Conservation (phyloP, 2,888 invertebrate genomes). For the Aphidoletes aphidimyza region DNA sequence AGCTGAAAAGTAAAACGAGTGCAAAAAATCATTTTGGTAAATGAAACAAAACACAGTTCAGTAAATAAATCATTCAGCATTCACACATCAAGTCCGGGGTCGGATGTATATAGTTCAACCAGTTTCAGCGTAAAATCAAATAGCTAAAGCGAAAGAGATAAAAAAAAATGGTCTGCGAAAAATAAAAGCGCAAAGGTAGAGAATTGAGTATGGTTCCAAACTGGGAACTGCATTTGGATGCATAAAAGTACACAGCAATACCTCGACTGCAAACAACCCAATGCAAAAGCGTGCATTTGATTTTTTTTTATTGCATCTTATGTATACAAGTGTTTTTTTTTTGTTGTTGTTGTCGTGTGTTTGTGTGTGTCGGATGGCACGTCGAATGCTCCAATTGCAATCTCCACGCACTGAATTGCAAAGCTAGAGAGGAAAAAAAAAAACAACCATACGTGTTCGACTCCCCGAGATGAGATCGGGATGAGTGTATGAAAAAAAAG, state of each 20-base stretch:
- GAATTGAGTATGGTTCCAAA: not conserved
- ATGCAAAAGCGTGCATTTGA: not conserved
- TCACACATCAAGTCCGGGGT: conserved; percentile 33
- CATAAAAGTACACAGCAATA: not conserved
- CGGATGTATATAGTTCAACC: not conserved
- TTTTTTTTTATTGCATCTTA: conserved; percentile 18
- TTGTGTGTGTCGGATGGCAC: not conserved
- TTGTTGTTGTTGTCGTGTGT: no score
- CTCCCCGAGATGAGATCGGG: not conserved
- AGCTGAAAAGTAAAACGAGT: not conserved
- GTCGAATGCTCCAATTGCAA: not conserved
- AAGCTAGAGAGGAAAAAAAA: not conserved
- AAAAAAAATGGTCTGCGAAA: not conserved
- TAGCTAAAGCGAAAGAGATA: not conserved
- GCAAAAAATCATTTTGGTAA: not conserved
- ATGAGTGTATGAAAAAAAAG: conserved; percentile 12
- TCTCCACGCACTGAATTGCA: conserved; percentile 39
- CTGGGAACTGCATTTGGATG: conserved; percentile 21
- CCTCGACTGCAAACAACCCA: not conserved
- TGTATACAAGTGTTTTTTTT: conserved; percentile 17
- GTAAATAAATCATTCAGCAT: conserved; percentile 35
- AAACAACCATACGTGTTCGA: conserved; percentile 11
- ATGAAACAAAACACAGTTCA: not conserved
- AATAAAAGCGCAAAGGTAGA: conserved; percentile 15
- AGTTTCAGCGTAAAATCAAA: no score